phyloP scores from a whole-genome alignment of 1,140 invertebrate genomes.

The Metaphire vulgaris region DNA sequence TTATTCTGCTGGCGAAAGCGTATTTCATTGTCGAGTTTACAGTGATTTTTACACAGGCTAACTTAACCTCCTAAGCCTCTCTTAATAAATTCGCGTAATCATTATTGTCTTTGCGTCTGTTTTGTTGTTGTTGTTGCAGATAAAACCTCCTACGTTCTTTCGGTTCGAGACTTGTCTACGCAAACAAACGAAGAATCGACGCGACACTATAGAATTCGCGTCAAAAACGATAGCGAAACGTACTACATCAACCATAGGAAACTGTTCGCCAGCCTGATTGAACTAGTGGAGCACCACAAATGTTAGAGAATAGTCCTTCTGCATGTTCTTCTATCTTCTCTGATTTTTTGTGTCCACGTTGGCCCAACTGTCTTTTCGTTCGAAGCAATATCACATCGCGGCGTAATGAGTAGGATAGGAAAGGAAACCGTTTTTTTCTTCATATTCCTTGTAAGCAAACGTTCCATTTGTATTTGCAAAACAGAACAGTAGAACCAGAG shows the following conservation, averaged over 20 bases:
- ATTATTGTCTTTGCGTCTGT: neutral
- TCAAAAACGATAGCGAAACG: constrained; percentile 76
- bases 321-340: neutral
- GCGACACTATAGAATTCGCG: constrained; percentile 97
- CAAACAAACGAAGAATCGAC: constrained; percentile 76
- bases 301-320: no score
- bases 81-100: neutral
- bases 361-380: neutral
- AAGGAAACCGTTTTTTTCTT: neutral
- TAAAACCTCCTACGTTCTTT: constrained; percentile 73
- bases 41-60: no score
- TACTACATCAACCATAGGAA: constrained; percentile 80
- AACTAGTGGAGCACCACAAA: constrained; percentile 86
- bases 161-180: constrained; percentile 93
- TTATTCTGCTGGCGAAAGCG: no score
- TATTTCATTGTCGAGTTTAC: no score
- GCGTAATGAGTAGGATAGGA: no score
- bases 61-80: no score
- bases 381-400: neutral
- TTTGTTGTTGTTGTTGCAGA: constrained; percentile 46
- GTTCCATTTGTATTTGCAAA: neutral
- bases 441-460: neutral
- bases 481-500: no score
- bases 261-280: constrained; percentile 79
- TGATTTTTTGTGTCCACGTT: neutral